Conservation (phyloP, 2,797 vertebrate species). For the Gadopsis bispinosus region DNA sequence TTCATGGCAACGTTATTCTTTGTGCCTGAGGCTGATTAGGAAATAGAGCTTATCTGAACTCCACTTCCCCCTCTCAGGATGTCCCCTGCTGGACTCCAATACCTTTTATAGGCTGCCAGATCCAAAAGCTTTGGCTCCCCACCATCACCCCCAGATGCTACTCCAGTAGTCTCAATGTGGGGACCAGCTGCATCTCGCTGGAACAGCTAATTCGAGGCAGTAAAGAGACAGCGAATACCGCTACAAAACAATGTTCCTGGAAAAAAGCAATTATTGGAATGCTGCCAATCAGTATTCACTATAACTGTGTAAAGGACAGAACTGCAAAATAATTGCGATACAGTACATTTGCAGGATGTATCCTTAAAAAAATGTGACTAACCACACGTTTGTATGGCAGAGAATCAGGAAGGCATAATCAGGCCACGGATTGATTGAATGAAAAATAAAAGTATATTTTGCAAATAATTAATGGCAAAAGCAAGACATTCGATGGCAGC, state of each 20-base stretch:
- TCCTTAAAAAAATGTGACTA: not conserved
- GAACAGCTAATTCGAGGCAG: conserved; percentile 23
- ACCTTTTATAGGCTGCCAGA: conserved; percentile 54
- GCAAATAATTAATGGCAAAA: not conserved
- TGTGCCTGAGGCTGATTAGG: conserved; percentile 52
- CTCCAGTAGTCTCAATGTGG: conserved; percentile 39
- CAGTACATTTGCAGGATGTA: not conserved
- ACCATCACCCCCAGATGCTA: conserved; percentile 25
- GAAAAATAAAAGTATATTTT: not conserved
- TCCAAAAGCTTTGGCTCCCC: conserved; percentile 55
- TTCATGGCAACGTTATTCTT: conserved; percentile 27
- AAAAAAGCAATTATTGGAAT: not conserved
- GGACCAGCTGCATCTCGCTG: conserved; percentile 49
- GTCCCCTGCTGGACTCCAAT: conserved; percentile 49
- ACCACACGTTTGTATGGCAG: not conserved
- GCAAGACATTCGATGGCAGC: no score
- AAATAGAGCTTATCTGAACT: conserved; percentile 47
- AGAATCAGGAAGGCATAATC: not conserved
- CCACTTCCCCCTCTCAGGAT: conserved; percentile 45
- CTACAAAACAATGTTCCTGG: conserved; percentile 2
- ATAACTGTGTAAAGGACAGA: not conserved
- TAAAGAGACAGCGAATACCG: conserved; percentile 20
- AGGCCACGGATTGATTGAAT: not conserved
- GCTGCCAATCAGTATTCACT: not conserved
- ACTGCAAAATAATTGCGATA: not conserved